Evolutionary conservation across 2,797 vertebrate species (phyloP), one percentile per base, ranked within the genome.

Genomic region (Crenichthys baileyi): DNA sequence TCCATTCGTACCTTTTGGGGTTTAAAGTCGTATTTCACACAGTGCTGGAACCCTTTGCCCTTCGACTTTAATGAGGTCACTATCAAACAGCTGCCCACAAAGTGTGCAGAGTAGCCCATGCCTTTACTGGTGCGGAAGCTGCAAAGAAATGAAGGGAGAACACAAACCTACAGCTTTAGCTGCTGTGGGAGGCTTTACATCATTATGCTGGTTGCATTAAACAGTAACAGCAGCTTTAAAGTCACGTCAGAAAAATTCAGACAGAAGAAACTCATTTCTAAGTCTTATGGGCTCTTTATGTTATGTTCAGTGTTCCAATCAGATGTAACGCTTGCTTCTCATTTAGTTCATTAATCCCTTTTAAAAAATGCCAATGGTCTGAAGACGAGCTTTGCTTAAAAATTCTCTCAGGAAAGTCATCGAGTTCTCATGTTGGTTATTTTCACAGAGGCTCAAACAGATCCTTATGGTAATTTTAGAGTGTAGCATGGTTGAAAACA

Each of bases 11-110:
- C 98, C 97, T 98, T 99, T 88, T 99, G 98, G 50, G 98, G 98
- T 89, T 99, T 99, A 96, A 99, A 99, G 96, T 99, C 98, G 76
- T 97, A 98, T 91, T 99, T 99, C 82, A 99, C 98, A 91, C 98
- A 99, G 81, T 99, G 98, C 94, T 99, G 97, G 94, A 98, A 98
- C 82, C 98, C 98, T 96, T 99, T 99, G 88, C 97, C 97, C 93
- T 99, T 99, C 76, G 98, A 97, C 91, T 99, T 99, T 92, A 99
- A 95, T 75, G 98, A 98, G 1, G 98, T 99, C 94, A 99, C 94
- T 92, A 99, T 96, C 94, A 99, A 96, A 94, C 97, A 99, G 88
- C 98, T 96, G 16, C 96, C 98, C 91, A 99, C 98, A 92, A 99
- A 99, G 94, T 99, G 98, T 75, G 98, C 97, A 73, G 98, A 99